These are phyloP conservation scores for Notarius quadriscutis DNA, from an alignment of 2,113 vertebrate genomes.

Conservation along the genomic window DNA sequence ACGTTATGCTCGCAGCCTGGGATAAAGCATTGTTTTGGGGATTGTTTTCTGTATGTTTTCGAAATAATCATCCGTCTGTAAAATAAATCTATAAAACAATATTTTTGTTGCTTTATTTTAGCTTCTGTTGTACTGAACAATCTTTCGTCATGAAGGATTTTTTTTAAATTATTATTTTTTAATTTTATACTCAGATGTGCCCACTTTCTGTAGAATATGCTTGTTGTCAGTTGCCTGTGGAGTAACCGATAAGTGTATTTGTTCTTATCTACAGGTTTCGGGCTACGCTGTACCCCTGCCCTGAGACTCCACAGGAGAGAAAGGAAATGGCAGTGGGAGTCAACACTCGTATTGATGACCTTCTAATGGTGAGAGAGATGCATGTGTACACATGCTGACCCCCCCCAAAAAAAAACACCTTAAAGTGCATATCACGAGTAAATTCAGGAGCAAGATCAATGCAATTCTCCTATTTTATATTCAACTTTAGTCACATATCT, in stretches of 20 bases:
- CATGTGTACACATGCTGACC: background rate
- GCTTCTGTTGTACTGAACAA: too few relatives aligned
- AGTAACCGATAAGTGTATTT: background rate
- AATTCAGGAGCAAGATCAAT: too few relatives aligned
- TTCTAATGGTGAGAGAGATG: conserved; percentile 87
- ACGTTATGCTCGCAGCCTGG: too few relatives aligned
- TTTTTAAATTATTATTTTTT: background rate
- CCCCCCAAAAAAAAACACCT: background rate
- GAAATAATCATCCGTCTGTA: too few relatives aligned
- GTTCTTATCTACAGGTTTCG: conserved; percentile 80
- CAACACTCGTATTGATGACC: conserved; percentile 95
- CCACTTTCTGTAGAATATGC: too few relatives aligned
- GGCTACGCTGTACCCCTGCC: conserved; percentile 94
- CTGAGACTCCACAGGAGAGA: conserved; percentile 92
- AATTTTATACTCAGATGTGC: background rate
- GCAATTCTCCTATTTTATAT: too few relatives aligned
- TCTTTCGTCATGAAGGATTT: background rate
- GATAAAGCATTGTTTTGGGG: too few relatives aligned
- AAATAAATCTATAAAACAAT: too few relatives aligned
- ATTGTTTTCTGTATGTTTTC: too few relatives aligned
- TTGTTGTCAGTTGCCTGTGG: background rate
- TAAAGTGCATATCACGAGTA: too few relatives aligned
- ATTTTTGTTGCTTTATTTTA: too few relatives aligned
- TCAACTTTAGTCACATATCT: too few relatives aligned
- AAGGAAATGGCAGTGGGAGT: conserved; percentile 98